phyloP scores from a whole-genome alignment of 1,140 invertebrate genomes.

The Solenopsis invicta region DNA sequence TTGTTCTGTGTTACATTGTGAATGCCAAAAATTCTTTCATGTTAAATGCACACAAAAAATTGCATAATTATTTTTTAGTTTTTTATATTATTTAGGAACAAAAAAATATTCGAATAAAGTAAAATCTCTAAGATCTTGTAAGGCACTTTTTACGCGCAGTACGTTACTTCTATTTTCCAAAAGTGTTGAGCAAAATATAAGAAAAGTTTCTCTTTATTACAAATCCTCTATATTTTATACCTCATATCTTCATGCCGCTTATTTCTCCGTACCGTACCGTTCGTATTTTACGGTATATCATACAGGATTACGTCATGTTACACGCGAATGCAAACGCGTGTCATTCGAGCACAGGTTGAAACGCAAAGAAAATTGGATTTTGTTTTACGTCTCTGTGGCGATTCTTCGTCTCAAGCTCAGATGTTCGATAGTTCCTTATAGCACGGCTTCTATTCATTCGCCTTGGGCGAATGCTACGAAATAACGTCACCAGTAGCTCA shows the following conservation, averaged over 20 bases:
- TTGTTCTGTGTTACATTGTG: background rate
- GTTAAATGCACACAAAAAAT: background rate
- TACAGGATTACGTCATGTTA: background rate
- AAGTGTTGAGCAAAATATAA: background rate
- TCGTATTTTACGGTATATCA: conserved; percentile 16
- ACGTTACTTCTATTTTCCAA: background rate
- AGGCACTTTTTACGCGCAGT: background rate
- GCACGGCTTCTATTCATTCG: conserved; percentile 5
- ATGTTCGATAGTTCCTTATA: background rate
- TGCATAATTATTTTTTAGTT: background rate
- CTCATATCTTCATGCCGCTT: conserved; percentile 3
- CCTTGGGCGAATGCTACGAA: conserved; percentile 9
- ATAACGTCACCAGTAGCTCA: background rate
- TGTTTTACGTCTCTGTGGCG: conserved; percentile 27
- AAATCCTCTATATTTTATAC: conserved; percentile 38
- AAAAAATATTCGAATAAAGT: background rate
- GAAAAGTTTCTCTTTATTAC: background rate
- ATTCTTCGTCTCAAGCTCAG: conserved; percentile 10
- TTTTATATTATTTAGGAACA: background rate
- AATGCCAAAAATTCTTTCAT: background rate
- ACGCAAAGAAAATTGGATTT: conserved; percentile 41
- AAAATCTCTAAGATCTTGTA: background rate
- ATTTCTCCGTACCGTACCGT: background rate
- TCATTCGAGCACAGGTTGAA: background rate
- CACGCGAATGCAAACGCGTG: conserved; percentile 6